These are phyloP conservation scores for Oceanodroma tethys DNA, from an alignment of 2,113 vertebrate species.

Conservation along the genomic window DNA sequence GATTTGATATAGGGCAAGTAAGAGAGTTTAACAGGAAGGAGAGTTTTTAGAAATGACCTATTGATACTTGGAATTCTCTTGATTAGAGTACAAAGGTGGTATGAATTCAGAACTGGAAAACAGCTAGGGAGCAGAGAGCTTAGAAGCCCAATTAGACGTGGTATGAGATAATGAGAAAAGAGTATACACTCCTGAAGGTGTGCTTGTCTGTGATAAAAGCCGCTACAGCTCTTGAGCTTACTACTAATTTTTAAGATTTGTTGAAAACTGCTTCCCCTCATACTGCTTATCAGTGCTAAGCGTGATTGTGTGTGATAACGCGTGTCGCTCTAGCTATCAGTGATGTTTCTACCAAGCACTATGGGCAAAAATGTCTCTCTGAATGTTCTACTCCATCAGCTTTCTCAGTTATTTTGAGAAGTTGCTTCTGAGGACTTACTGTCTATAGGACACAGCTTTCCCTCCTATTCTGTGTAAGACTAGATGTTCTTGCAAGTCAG, in stretches of 20 bases:
- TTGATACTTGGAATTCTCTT: not conserved
- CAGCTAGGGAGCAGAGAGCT: not conserved
- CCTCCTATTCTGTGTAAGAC: not conserved
- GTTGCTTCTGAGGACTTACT: not conserved
- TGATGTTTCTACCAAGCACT: not conserved
- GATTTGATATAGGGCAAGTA: not conserved
- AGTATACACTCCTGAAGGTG: not conserved
- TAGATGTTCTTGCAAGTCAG: not conserved
- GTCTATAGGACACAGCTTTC: not conserved
- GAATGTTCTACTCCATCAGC: not conserved
- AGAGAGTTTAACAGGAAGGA: not conserved
- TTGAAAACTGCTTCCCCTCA: not conserved
- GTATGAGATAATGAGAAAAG: not conserved
- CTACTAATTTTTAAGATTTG: not conserved
- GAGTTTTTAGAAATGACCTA: not conserved
- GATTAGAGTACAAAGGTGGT: not conserved
- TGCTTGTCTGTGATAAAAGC: not conserved
- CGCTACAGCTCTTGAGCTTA: not conserved
- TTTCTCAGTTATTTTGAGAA: not conserved
- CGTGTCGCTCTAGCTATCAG: not conserved
- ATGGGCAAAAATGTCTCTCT: not conserved
- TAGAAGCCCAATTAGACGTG: not conserved
- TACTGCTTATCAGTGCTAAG: too few relatives aligned
- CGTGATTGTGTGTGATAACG: accelerated
- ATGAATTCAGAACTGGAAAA: not conserved